Percentiles rank a stretch among this genome's conserved stretches.
These are phyloP conservation scores for Nibea albiflora DNA, from an alignment of 2,113 vertebrate species.

Conservation along the genomic window DNA sequence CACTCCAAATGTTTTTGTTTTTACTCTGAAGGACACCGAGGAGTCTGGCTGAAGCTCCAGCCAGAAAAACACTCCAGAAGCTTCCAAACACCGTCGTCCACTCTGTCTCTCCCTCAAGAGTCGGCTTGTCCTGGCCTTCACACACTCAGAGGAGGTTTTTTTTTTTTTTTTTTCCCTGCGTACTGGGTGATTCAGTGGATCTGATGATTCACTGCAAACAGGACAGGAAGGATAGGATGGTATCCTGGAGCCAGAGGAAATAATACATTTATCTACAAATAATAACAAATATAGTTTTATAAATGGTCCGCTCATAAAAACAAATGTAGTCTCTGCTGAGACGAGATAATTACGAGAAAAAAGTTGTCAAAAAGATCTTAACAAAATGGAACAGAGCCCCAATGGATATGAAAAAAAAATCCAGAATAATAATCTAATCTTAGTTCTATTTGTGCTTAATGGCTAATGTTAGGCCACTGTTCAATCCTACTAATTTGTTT, in stretches of 20 bases:
- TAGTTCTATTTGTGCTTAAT: not conserved
- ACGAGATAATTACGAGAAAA: not conserved
- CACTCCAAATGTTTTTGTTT: constrained; percentile 81
- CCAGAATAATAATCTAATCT: not conserved
- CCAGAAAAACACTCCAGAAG: constrained; percentile 79
- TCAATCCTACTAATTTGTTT: not conserved
- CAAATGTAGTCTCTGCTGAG: not conserved
- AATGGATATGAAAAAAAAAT: not conserved
- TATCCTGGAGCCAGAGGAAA: not conserved
- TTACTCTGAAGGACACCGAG: constrained; percentile 71
- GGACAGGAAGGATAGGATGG: constrained; percentile 11
- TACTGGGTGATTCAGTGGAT: constrained; percentile 19
- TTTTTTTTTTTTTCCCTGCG: not conserved
- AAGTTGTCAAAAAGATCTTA: not conserved
- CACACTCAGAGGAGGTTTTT: constrained; percentile 18
- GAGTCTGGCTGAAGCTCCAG: constrained; percentile 70
- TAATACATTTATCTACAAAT: constrained; percentile 25
- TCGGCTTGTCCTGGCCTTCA: constrained; percentile 43
- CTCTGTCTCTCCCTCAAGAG: constrained; percentile 50
- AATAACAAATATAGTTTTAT: constrained; percentile 6
- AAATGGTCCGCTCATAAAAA: not conserved
- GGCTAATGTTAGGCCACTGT: not conserved
- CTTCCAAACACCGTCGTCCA: constrained; percentile 60
- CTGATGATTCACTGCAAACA: constrained; percentile 39
- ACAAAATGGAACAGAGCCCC: not conserved